Evolutionary conservation across 1,140 invertebrate species (phyloP).

Genomic region (Caenorhabditis remanei): DNA sequence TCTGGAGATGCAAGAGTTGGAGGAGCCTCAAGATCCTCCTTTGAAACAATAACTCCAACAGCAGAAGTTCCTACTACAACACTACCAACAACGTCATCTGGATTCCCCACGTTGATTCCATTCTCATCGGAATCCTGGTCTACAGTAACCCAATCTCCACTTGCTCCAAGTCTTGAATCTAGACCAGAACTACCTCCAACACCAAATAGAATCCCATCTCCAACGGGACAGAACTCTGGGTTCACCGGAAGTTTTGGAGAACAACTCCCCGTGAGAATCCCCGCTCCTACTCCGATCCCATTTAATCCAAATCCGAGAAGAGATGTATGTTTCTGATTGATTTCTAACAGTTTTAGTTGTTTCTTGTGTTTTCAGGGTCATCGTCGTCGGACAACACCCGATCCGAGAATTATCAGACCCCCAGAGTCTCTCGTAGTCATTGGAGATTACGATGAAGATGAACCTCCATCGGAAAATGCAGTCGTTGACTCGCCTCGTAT

Average conservation of each 20-base stretch:
- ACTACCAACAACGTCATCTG: background rate
- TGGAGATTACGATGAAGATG: too few species aligned
- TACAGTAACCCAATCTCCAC: background rate
- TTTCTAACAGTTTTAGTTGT: background rate
- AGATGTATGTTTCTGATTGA: background rate
- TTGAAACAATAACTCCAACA: background rate
- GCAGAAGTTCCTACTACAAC: background rate
- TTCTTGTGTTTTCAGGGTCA: conserved; percentile 1
- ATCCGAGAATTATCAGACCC: conserved; percentile 31
- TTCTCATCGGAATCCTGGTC: conserved; percentile 22
- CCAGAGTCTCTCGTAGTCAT: too few species aligned
- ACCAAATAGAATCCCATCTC: background rate
- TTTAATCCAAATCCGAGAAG: background rate
- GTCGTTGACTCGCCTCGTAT: too few species aligned
- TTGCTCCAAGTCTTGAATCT: too few species aligned
- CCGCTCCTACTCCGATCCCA: background rate
- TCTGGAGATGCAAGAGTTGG: conserved; percentile 38
- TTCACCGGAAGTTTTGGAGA: background rate
- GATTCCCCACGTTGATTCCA: conserved; percentile 30
- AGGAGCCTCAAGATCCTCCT: too few species aligned
- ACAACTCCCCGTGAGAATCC: background rate
- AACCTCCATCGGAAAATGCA: too few species aligned
- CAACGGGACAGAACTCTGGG: background rate
- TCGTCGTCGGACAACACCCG: conserved; percentile 8
- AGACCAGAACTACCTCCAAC: background rate